phyloP scores from a whole-genome alignment of 2,888 invertebrate genomes.

The Cryptosula pallasiana region DNA sequence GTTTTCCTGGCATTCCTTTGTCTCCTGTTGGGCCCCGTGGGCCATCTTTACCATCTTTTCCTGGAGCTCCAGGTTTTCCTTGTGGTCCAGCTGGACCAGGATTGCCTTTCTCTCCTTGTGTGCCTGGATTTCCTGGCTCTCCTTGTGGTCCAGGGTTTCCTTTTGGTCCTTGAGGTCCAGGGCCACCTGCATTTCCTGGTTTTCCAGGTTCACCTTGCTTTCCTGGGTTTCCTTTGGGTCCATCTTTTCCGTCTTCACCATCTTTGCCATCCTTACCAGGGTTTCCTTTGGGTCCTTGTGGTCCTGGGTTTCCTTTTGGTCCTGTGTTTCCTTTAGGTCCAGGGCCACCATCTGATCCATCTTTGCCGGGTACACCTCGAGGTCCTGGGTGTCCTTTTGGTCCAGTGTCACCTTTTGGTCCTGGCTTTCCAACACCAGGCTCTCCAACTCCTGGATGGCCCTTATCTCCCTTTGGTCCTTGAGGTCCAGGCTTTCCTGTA shows the following conservation, averaged over 20 bases:
- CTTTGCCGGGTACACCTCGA: not conserved
- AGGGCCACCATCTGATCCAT: not conserved
- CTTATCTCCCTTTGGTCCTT: not conserved
- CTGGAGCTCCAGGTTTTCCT: not conserved
- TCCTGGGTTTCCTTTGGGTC: not conserved
- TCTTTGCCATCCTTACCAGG: not conserved
- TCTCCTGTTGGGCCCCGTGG: not conserved
- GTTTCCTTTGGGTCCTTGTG: not conserved
- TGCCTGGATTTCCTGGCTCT: not conserved
- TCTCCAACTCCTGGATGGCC: not conserved
- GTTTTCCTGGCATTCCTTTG: not conserved
- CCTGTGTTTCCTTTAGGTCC: not conserved
- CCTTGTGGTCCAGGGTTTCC: not conserved
- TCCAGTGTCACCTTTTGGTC: slow-evolving; percentile 10
- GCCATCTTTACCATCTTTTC: not conserved
- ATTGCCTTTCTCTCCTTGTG: not conserved
- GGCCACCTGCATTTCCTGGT: not conserved
- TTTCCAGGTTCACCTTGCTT: not conserved
- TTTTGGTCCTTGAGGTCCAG: not conserved
- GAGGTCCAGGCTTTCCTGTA: not conserved
- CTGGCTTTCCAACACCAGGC: not conserved
- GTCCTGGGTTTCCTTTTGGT: not conserved
- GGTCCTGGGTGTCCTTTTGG: not conserved
- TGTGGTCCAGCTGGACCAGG: not conserved
- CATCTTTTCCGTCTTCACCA: not conserved